phyloP scores from a whole-genome alignment of 2,113 vertebrate genomes.

The Phalacrocorax carbo region DNA sequence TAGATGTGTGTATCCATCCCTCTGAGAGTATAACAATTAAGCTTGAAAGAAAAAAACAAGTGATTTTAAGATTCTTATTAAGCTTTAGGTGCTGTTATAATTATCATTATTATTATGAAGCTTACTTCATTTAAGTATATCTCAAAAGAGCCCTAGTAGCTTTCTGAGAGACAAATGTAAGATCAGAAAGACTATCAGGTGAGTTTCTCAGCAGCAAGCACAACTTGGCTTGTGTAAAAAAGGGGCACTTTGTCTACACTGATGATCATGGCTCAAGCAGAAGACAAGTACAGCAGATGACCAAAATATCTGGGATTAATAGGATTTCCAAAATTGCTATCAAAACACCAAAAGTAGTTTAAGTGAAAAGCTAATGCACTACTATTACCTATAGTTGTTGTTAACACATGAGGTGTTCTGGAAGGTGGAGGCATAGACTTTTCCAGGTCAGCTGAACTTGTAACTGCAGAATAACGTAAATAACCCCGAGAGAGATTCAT shows the following conservation, averaged over 20 bases:
- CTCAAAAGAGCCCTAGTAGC: not conserved
- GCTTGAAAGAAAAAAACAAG: not conserved
- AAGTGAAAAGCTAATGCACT: not conserved
- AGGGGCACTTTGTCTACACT: not conserved
- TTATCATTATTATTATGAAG: not conserved
- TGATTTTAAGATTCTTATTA: not conserved
- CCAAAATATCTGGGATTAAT: not conserved
- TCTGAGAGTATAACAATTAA: not conserved
- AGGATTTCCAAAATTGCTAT: not conserved
- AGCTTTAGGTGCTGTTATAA: not conserved
- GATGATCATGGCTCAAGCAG: not conserved
- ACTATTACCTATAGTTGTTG: not conserved
- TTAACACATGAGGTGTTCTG: not conserved
- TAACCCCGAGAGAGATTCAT: not conserved
- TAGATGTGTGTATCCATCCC: not conserved
- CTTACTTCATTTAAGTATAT: not conserved
- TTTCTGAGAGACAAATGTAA: not conserved
- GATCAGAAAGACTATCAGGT: not conserved
- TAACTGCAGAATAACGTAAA: conserved; percentile 31
- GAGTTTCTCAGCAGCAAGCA: not conserved
- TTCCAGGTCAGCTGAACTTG: conserved; percentile 5
- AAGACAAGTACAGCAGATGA: not conserved
- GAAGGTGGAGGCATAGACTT: not conserved
- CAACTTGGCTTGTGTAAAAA: not conserved
- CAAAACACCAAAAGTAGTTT: not conserved